A percentile compares a stretch with the other conserved stretches of the same genome.
These are phyloP conservation scores for Pecten maximus DNA, from an alignment of 2,888 invertebrate genomes.

Conservation along the genomic window DNA sequence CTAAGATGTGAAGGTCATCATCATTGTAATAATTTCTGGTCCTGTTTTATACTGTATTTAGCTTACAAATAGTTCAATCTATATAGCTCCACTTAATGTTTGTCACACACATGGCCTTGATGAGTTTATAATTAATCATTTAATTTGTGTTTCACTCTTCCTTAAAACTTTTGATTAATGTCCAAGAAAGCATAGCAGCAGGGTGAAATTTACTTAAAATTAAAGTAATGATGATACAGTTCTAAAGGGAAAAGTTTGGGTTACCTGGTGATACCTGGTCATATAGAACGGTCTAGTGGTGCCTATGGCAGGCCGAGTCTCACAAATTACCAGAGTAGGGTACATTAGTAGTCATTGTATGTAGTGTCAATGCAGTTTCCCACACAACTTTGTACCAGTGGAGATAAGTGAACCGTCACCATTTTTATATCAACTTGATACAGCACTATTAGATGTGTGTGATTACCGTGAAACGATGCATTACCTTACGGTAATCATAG, in stretches of 20 bases:
- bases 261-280: background rate
- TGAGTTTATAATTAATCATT: background rate
- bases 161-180: too few species aligned
- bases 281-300: background rate
- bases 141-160: background rate
- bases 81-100: too few species aligned
- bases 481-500: background rate
- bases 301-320: background rate
- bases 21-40: too few species aligned
- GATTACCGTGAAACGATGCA: background rate
- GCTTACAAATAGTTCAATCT: too few species aligned
- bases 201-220: too few species aligned
- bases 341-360: background rate
- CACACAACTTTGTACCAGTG: background rate
- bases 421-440: background rate
- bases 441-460: constrained; percentile 6
- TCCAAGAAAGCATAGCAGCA: too few species aligned
- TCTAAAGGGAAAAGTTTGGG: background rate
- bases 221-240: too few species aligned
- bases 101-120: background rate
- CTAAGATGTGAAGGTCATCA: too few species aligned
- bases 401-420: background rate
- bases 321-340: background rate
- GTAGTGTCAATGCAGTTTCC: background rate
- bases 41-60: too few species aligned